Evolutionary conservation across 2,113 vertebrate species (phyloP).

Genomic region (Paedocypris sp.): DNA sequence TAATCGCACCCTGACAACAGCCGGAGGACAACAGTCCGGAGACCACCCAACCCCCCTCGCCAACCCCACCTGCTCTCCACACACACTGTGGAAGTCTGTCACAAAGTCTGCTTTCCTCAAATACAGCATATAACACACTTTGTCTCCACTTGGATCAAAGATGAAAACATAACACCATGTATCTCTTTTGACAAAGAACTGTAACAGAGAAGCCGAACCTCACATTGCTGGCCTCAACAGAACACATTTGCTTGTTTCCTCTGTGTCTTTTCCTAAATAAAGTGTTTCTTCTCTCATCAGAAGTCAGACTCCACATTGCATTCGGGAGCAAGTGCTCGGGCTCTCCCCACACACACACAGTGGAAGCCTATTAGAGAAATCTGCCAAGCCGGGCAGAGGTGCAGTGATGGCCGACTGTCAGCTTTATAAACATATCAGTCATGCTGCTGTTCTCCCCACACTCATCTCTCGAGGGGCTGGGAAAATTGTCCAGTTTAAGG

Average conservation of each 20-base stretch:
- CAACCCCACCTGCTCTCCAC: slow-evolving; percentile 34
- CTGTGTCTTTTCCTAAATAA: no score
- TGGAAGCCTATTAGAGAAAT: slow-evolving; percentile 67
- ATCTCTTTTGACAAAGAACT: no score
- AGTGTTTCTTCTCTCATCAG: slow-evolving; percentile 33
- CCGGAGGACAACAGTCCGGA: slow-evolving; percentile 11
- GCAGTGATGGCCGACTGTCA: slow-evolving; percentile 56
- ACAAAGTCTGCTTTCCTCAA: slow-evolving; percentile 5
- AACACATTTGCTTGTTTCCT: no score
- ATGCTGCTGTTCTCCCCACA: slow-evolving; percentile 56
- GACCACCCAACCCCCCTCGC: slow-evolving; percentile 29
- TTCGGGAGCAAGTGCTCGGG: no score
- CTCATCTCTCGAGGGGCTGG: slow-evolving; percentile 33
- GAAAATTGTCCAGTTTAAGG: slow-evolving; percentile 50
- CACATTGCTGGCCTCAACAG: no score
- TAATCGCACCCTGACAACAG: slow-evolving; percentile 31
- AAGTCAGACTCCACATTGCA: no score
- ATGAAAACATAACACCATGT: no score
- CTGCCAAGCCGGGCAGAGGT: slow-evolving; percentile 49
- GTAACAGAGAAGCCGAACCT: no score
- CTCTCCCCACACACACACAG: slow-evolving; percentile 13
- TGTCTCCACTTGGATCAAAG: no score
- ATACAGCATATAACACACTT: no score
- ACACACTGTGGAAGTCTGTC: slow-evolving; percentile 25
- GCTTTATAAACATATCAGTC: slow-evolving; percentile 67